Evolutionary conservation across 2,113 vertebrate genomes (phyloP).

Genomic region (Dromiciops gliroides): DNA sequence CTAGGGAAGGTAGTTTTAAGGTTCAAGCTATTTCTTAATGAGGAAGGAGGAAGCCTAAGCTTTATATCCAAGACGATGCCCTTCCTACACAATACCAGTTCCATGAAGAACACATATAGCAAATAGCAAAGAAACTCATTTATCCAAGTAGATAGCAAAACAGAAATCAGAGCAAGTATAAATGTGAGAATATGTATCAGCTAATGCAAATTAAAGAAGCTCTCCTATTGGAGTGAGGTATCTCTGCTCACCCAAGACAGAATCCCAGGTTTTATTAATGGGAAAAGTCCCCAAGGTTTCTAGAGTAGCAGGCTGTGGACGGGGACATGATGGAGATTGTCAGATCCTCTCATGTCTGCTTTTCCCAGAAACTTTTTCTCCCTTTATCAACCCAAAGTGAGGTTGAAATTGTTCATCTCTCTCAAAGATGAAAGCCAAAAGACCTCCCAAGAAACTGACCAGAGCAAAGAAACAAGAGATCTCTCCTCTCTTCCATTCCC

Average conservation of each 20-base stretch:
- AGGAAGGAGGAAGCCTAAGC: neutral
- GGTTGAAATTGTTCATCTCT: neutral
- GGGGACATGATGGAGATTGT: neutral
- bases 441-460: neutral
- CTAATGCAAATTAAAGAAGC: neutral
- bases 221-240: neutral
- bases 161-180: neutral
- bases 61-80: neutral
- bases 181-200: neutral
- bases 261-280: neutral
- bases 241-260: neutral
- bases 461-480: neutral
- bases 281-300: neutral
- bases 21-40: neutral
- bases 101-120: neutral
- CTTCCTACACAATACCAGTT: neutral
- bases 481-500: neutral
- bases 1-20: neutral
- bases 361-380: neutral
- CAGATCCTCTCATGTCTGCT: neutral
- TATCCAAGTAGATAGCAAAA: neutral
- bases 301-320: neutral
- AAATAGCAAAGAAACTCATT: neutral
- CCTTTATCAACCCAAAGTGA: neutral
- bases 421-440: neutral